Base-by-base conservation (phyloP, 2,797 vertebrate species). In the Eleutherodactylus coqui region DNA sequence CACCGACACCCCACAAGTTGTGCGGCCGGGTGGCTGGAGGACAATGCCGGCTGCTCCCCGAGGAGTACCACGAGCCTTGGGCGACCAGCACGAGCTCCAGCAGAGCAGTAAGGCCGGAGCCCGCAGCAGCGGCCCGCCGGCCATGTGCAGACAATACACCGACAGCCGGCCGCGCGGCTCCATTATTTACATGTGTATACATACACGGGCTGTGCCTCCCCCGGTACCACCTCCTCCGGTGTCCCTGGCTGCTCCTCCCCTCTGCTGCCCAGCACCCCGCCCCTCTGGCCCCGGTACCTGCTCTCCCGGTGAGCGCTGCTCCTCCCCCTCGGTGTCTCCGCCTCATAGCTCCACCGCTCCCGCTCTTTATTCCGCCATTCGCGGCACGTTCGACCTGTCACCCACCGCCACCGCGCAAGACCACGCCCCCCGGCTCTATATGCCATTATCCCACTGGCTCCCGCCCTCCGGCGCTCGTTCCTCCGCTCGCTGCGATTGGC, bases 321-420 rank as follows among this genome's bases (percentile, higher is more conserved):
- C 84, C 69, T 60, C 84, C 78, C 64, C 29, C 82, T 60, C 80
- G 47, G 64, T 89, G 58, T 79, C 91, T 84, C 88, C 75, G 85
- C 87, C 82, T 78, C 83, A 77, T 82, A 72, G 72, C 85, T 73
- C 70, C 64, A 34, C 85, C 73, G 89, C 82, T 90, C 82, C 86
- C 85, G 36, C 85, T 79, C 79, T 88, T 92, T 93, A 92, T 93
- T 93, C 95, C 95, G 95, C 95, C 94, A 94, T 95, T 94, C 93
- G 93, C 94, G 93, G 94, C 94, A 95, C 94, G 93, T 95, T 94
- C 93, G 93, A 95, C 94, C 95, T 96, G 95, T 96, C 95, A 95
- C 93, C 92, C 88, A 91, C 92, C 93, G n/a, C 88, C 90, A 86
- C 90, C 43, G 82, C 87, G 69, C 72, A 8, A 78, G 86, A 80